Conservation (phyloP, 2,113 vertebrate species). For the Myodes glareolus region DNA sequence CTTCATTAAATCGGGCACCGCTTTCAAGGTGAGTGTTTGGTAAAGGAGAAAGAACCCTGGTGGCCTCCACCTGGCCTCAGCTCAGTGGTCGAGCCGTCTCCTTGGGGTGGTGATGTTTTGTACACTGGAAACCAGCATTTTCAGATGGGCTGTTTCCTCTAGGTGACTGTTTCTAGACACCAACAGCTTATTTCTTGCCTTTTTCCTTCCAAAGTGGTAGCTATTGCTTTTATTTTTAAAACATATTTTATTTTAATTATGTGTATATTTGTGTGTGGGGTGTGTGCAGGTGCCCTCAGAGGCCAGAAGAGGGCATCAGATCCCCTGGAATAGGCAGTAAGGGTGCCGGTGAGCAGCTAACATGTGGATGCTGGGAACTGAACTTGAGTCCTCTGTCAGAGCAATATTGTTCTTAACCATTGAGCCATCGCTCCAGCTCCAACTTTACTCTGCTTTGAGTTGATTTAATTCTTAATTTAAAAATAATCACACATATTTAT, state of each 20-base stretch:
- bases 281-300: not conserved
- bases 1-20: slow-evolving; percentile 87
- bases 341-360: not conserved
- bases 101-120: not conserved
- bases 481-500: not conserved
- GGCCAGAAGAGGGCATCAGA: not conserved
- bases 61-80: slow-evolving; percentile 72
- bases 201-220: not conserved
- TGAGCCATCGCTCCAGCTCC: not conserved
- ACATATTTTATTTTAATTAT: not conserved
- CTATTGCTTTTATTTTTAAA: not conserved
- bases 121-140: not conserved
- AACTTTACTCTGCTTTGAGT: not conserved
- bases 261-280: not conserved
- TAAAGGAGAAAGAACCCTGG: slow-evolving; percentile 25
- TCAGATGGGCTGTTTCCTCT: not conserved
- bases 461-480: not conserved
- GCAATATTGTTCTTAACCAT: not conserved
- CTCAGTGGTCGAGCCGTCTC: slow-evolving; percentile 17
- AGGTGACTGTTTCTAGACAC: not conserved
- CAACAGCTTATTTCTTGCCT: not conserved
- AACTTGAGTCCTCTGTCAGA: not conserved
- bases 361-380: not conserved
- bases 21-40: slow-evolving; percentile 84
- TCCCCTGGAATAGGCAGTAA: not conserved